A percentile compares a stretch with the other conserved stretches of the same genome.
Conservation (phyloP, 37 sponge, comb jelly and placozoan genomes). For the Bolinopsis microptera region DNA sequence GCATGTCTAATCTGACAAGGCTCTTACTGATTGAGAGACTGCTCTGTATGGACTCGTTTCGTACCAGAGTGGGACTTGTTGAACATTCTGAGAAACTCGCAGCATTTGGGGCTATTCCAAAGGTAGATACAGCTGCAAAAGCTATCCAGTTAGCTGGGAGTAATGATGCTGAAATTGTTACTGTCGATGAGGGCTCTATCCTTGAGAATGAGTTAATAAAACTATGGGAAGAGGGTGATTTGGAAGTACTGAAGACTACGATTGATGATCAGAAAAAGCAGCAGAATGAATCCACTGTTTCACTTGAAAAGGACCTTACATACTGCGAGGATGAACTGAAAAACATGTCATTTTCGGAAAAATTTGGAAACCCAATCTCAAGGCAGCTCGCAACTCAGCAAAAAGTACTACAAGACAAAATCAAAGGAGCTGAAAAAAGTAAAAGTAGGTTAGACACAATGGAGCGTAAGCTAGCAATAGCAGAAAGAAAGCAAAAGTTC, state of each 20-base stretch:
- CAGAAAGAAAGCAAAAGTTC: neutral
- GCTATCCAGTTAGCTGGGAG: neutral
- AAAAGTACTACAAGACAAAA: neutral
- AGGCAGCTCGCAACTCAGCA: neutral
- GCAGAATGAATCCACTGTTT: neutral
- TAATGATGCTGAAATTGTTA: neutral
- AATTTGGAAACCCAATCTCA: neutral
- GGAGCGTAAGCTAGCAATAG: neutral
- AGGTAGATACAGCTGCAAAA: neutral
- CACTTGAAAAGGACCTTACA: neutral
- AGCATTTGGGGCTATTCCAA: neutral
- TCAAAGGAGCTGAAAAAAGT: neutral
- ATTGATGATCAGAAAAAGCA: neutral
- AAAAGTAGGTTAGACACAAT: neutral
- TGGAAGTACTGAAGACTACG: neutral
- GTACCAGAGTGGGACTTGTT: constrained; percentile 8
- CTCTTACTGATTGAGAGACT: neutral
- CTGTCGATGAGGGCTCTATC: neutral
- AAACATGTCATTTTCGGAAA: neutral
- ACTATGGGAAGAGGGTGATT: neutral
- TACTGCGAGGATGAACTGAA: neutral
- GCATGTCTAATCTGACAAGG: neutral
- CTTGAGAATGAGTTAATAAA: neutral
- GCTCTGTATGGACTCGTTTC: neutral
- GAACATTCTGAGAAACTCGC: neutral